Evolutionary conservation across 2,888 invertebrate genomes (phyloP).

Genomic region (Holacanthella duospinosa): DNA sequence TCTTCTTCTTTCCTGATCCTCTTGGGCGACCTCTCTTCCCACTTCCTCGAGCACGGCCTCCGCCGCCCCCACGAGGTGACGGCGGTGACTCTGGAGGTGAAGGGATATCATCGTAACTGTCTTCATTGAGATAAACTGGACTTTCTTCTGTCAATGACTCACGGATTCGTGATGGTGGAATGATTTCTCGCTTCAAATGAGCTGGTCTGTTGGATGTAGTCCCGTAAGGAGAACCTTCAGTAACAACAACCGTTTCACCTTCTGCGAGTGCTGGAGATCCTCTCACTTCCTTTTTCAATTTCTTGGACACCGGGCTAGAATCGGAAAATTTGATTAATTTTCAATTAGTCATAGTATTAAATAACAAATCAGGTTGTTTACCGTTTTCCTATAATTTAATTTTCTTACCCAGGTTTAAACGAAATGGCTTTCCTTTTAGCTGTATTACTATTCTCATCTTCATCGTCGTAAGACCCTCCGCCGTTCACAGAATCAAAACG

Average conservation of each 20-base stretch:
- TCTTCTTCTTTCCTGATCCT: neutral
- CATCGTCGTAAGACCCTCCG: neutral
- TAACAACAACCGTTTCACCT: neutral
- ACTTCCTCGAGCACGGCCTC: neutral
- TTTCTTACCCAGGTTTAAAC: neutral
- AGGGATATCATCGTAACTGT: neutral
- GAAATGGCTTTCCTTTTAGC: neutral
- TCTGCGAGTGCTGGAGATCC: neutral
- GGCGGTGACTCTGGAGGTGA: neutral
- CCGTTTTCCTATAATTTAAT: too few species aligned
- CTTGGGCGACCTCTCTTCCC: neutral
- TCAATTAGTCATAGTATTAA: too few species aligned
- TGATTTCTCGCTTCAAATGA: slow-evolving; percentile 1
- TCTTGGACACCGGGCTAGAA: neutral
- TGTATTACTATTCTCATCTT: neutral
- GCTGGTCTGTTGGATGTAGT: neutral
- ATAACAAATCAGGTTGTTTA: too few species aligned
- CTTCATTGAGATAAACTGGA: neutral
- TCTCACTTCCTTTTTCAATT: neutral
- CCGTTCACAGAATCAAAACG: neutral
- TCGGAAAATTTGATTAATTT: neutral
- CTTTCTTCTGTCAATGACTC: neutral
- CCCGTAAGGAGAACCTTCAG: too few species aligned
- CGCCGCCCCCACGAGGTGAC: neutral
- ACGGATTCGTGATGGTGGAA: neutral